These are phyloP conservation scores for Bos taurus DNA, from an alignment of 2,113 vertebrate genomes.

Conservation along the genomic window DNA sequence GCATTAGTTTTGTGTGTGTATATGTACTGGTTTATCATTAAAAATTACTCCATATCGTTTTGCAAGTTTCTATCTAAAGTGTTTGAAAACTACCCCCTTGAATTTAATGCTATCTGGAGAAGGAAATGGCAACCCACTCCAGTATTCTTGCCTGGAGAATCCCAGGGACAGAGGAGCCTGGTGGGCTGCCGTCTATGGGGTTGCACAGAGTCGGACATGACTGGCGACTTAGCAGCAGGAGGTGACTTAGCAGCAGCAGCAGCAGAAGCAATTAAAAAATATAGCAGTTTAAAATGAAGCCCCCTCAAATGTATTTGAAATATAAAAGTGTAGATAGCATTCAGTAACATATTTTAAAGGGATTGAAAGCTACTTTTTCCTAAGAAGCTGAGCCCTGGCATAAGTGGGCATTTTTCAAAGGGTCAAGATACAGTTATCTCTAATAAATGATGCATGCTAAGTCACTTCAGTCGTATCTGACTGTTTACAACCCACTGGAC, in stretches of 20 bases:
- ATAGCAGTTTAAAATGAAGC: not conserved
- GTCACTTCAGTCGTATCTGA: rapidly evolving
- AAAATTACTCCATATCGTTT: not conserved
- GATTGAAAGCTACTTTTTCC: not conserved
- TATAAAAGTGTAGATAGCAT: not conserved
- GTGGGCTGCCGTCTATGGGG: too few species aligned
- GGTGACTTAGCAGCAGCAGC: too few species aligned
- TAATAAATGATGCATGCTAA: not conserved
- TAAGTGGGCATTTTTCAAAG: not conserved
- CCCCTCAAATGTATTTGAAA: not conserved
- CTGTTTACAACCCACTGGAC: not conserved
- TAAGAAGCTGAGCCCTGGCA: not conserved
- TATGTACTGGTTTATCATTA: not conserved
- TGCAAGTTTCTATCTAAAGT: not conserved
- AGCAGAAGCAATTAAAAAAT: not conserved
- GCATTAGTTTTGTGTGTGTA: not conserved
- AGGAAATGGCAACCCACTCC: too few species aligned
- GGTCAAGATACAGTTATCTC: not conserved
- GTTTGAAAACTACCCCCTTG: not conserved
- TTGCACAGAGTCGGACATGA: too few species aligned
- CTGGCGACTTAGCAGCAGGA: too few species aligned
- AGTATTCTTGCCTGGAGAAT: too few species aligned
- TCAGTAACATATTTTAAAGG: not conserved
- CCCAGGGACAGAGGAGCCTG: too few species aligned
- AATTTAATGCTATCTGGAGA: not conserved